phyloP scores from a whole-genome alignment of 2,113 vertebrate species.

The Menura novaehollandiae region DNA sequence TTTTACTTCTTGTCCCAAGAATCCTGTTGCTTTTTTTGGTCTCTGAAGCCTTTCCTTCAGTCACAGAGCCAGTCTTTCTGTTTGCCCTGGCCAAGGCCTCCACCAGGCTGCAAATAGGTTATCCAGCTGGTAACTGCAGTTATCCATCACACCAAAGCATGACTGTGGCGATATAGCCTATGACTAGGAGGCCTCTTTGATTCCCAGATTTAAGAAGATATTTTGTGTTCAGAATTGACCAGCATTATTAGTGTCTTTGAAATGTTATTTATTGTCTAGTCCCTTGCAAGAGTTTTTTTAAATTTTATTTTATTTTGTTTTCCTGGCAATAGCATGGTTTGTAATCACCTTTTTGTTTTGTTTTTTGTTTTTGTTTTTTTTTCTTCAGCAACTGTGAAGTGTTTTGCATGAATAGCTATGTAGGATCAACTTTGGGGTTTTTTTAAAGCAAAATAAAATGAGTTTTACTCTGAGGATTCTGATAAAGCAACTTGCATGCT shows the following conservation, averaged over 20 bases:
- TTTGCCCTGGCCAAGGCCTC: neutral
- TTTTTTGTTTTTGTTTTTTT: neutral
- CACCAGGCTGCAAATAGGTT: neutral
- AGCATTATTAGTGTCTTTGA: neutral
- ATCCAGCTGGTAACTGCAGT: neutral
- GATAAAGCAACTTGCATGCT: neutral
- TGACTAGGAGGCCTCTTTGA: neutral
- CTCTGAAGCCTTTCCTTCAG: neutral
- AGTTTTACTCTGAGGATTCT: slow-evolving; percentile 17
- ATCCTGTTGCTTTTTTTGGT: slow-evolving; percentile 12
- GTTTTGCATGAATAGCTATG: slow-evolving; percentile 26
- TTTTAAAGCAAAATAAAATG: slow-evolving; percentile 25
- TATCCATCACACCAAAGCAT: neutral
- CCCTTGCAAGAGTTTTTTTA: neutral
- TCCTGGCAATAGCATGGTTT: neutral
- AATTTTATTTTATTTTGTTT: neutral
- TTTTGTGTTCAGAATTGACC: neutral
- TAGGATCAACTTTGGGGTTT: neutral
- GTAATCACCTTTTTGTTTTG: slow-evolving; percentile 24
- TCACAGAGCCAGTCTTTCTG: neutral
- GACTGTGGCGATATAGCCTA: neutral
- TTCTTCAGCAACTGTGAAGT: neutral
- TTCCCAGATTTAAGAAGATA: neutral
- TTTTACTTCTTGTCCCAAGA: slow-evolving; percentile 27
- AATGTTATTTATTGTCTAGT: neutral